phyloP scores from a whole-genome alignment of 2,113 vertebrate species.

The Carollia perspicillata region DNA sequence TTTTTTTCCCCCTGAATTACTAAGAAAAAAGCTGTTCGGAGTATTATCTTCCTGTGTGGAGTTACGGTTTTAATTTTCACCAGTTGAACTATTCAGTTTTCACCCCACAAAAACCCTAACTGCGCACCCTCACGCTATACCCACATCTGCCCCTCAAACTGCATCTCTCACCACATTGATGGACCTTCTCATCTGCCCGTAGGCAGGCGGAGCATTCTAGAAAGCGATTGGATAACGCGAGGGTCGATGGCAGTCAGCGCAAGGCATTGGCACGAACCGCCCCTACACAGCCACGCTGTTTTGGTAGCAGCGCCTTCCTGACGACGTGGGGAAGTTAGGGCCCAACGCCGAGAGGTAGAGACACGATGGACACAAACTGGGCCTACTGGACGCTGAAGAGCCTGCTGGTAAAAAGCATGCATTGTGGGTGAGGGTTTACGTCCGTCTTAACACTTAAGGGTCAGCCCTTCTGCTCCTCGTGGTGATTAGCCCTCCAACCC shows the following conservation, averaged over 20 bases:
- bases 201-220: background rate
- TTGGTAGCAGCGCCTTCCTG: background rate
- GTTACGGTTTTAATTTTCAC: background rate
- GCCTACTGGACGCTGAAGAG: background rate
- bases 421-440: background rate
- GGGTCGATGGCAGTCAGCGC: background rate
- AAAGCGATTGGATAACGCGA: background rate
- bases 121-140: background rate
- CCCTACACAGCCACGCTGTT: background rate
- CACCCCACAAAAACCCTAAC: background rate
- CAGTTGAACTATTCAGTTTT: background rate
- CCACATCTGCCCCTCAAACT: background rate
- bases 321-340: background rate
- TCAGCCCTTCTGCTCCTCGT: background rate
- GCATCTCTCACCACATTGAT: background rate
- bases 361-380: background rate
- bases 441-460: background rate
- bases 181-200: background rate
- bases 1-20: background rate
- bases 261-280: accelerated
- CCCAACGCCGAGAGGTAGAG: accelerated
- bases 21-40: background rate
- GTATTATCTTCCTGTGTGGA: background rate
- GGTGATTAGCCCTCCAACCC: constrained; percentile 6
- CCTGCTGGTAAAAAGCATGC: background rate